phyloP scores from a whole-genome alignment of 2,113 vertebrate genomes.

The Caloenas nicobarica region DNA sequence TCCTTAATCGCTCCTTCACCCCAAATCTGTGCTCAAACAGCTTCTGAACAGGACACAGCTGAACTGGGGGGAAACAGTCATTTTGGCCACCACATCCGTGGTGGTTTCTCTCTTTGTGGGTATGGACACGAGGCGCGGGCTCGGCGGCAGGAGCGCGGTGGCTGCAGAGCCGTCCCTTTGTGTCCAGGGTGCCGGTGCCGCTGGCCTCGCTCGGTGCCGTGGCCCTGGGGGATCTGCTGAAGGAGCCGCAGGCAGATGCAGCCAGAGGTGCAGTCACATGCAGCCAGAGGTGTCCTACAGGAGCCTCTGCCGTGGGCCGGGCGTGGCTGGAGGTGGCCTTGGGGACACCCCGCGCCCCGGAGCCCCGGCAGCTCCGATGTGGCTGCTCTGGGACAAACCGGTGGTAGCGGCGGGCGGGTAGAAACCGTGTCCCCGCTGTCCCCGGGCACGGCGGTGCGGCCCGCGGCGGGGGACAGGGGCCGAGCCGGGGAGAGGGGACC shows the following conservation, averaged over 20 bases:
- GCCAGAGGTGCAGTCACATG: not conserved
- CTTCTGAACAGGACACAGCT: fast-evolving
- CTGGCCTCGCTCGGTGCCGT: fast-evolving
- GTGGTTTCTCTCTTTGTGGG: not conserved
- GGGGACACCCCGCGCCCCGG: not conserved
- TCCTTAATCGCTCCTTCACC: fast-evolving
- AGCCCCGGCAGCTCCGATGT: no score
- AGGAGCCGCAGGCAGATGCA: no score
- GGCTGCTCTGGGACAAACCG: no score
- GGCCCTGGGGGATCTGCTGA: not conserved
- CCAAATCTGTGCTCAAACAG: fast-evolving
- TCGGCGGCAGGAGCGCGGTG: not conserved
- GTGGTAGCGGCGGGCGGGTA: no score
- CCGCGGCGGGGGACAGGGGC: no score
- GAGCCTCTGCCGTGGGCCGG: not conserved
- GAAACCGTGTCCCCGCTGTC: no score
- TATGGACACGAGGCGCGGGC: no score
- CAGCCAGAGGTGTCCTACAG: no score
- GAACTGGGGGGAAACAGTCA: fast-evolving
- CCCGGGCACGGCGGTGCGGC: no score
- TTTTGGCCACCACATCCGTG: fast-evolving
- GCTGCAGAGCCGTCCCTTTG: not conserved
- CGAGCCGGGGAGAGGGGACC: no score
- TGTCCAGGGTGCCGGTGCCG: not conserved
- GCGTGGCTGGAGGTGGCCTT: not conserved